Conservation (phyloP, 2,113 vertebrate species). For the Rana temporaria region DNA sequence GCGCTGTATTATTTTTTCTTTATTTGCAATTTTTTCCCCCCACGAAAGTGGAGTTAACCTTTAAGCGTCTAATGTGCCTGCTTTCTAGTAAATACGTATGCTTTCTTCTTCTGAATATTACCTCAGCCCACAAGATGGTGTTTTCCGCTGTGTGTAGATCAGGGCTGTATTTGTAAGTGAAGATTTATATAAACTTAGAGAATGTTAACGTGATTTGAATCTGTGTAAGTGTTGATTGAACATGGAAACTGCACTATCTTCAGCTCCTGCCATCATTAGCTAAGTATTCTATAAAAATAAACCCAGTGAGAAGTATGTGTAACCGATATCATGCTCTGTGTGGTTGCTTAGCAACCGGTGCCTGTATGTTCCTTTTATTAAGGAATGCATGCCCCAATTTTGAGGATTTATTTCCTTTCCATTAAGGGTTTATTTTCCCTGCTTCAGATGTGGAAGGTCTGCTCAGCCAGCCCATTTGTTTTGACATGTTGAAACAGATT, state of each 20-base stretch:
- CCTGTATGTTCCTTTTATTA: constrained; percentile 30
- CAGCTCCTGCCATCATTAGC: constrained; percentile 6
- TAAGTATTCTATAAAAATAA: constrained; percentile 30
- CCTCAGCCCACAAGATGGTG: too few relatives aligned
- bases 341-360: constrained; percentile 40
- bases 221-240: not conserved
- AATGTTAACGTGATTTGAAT: too few relatives aligned
- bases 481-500: constrained; percentile 47
- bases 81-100: too few relatives aligned
- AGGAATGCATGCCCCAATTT: constrained; percentile 41
- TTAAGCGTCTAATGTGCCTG: too few relatives aligned
- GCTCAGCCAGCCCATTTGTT: constrained; percentile 31
- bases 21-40: too few relatives aligned
- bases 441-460: not conserved
- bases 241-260: not conserved
- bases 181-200: too few relatives aligned
- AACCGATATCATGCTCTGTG: constrained; percentile 16
- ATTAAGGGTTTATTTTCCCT: constrained; percentile 33
- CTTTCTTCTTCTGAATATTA: too few relatives aligned
- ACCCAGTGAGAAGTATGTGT: not conserved
- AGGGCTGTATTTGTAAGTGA: too few relatives aligned
- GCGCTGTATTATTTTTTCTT: too few relatives aligned
- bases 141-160: too few relatives aligned
- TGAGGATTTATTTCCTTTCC: constrained; percentile 19
- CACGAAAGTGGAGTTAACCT: too few relatives aligned